Conservation (phyloP, 2,888 invertebrate genomes). For the Dicyrtoma fusca region DNA sequence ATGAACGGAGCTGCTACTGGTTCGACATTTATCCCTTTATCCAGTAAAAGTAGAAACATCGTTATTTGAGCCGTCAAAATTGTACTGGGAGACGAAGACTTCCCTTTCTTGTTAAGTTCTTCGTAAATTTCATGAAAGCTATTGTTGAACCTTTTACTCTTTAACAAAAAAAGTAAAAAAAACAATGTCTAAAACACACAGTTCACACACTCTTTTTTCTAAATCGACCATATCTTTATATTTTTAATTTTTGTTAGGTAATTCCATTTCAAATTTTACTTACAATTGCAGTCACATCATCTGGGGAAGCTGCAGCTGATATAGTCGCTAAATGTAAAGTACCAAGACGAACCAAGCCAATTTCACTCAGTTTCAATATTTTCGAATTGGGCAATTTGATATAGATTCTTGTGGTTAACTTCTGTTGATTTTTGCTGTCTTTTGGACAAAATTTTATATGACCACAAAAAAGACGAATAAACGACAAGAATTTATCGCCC, state of each 20-base stretch:
- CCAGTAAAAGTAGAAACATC: slow-evolving; percentile 23
- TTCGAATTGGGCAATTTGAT: slow-evolving; percentile 41
- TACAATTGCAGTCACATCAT: slow-evolving; percentile 8
- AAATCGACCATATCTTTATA: no score
- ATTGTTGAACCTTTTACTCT: slow-evolving; percentile 3
- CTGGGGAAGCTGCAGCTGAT: background rate
- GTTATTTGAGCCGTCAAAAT: slow-evolving; percentile 17
- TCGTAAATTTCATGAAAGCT: background rate
- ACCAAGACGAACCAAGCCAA: slow-evolving; percentile 45
- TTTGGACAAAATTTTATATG: slow-evolving; percentile 23
- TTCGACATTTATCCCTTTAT: slow-evolving; percentile 3
- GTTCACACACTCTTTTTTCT: background rate
- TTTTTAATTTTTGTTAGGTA: no score
- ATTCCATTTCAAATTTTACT: no score
- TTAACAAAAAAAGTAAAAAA: background rate
- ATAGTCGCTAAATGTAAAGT: slow-evolving; percentile 43
- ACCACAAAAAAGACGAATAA: slow-evolving; percentile 41
- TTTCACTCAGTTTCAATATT: slow-evolving; percentile 41
- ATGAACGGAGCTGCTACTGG: background rate
- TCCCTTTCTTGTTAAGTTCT: slow-evolving; percentile 1
- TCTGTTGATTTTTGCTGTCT: slow-evolving; percentile 40
- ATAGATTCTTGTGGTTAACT: slow-evolving; percentile 47
- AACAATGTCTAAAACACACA: background rate
- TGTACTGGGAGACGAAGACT: background rate
- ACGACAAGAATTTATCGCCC: slow-evolving; percentile 39